Base-by-base conservation (phyloP, 2,113 vertebrate species). In the Brienomyrus longianalis region DNA sequence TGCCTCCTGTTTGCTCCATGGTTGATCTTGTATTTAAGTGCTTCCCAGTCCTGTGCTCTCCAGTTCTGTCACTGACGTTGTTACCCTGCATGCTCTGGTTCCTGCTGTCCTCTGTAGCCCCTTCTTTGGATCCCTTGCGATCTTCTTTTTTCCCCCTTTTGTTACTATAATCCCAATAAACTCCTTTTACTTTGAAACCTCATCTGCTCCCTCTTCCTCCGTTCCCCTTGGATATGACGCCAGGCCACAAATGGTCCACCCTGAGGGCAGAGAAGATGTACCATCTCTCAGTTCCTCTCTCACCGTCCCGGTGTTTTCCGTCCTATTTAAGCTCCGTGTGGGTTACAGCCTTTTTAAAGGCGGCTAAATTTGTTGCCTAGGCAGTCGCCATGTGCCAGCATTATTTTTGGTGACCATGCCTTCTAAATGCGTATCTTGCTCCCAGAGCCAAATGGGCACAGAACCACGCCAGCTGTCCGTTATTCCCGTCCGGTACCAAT, bases 341-440 rank as follows among this genome's bases (percentile, higher is more conserved):
- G 92, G 91, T 94, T 93, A 88, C 90, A 91, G 91, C 91, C 91
- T 92, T 92, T 91, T 77, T 87, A 88, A 92, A 93, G 89, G 62
- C 87, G 45, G 70, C 91, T 92, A 93, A 93, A 94, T 94, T 90
- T 93, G 92, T 90, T 91, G 88, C 86, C 91, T 92, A 91, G 92
- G 93, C 93, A 92, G 93, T 92, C 45, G 3, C 83, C 39, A 91
- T 91, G 90, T 93, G 94, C 94, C 94, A 93, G 92, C 90, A 93
- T 94, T 93, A 95, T 94, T 94, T 90, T 19, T 90, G 91, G 88
- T 93, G 90, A 50, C 52, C 89, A 56, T 89, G 54, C 90, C 1
- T 31, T 48, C 95, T 95, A 95, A 95, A 95, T 95, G 95, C 95
- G 96, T 91, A 91, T 89, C 84, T 94, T 91, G 35, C 96, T 95